Base-by-base conservation (phyloP, 2,113 vertebrate genomes). In the Ceyx melanurus region DNA sequence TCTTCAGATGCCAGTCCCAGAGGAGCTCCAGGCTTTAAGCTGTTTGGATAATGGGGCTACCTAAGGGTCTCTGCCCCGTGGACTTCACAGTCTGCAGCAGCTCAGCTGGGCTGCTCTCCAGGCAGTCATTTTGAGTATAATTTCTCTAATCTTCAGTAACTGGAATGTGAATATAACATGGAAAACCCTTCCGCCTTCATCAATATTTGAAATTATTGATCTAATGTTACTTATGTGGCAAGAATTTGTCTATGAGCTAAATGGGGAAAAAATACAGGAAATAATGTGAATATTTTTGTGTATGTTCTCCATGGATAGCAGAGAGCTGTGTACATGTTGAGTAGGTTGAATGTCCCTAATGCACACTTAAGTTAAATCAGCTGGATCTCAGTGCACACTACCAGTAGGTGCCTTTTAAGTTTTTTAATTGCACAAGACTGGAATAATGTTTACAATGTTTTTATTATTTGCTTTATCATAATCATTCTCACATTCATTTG, bases 31-130 rank as follows among this genome's bases (percentile, higher is more conserved):
- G 13, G 25, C 22, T 56, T 75, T 18, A 9, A 45, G 21, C 14
- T 62, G 23, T 73, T 45, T 64, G 70, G 28, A 11, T 46, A 8
- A 33, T 5, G 5, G 8, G 28, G 15, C 43, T 87, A 6, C 65
- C 21, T 7, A 15, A 17, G 10, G 20, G 10, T 77, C 31, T 37
- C 62, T 53, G 35, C 53, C 64, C 2, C 0, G 0, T 8, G 22
- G 65, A 6, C 22, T 35, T 7, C 15, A 13, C 14, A 5, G 8
- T 51, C 16, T 28, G 2, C 31, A 15, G 9, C 25, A 79, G 31
- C 13, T 17, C 22, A 14, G 37, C 0, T 75, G 78, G 5, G 15
- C 65, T 72, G 22, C 66, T 84, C 1, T 58, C 31, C 66, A 74
- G 37, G 6, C 25, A 25, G 17, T 28, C 8, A 8, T 56, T 78